Evolutionary conservation across 2,888 invertebrate species (phyloP), one percentile per base, ranked within the genome.

Genomic region (Plagodis pulveraria): DNA sequence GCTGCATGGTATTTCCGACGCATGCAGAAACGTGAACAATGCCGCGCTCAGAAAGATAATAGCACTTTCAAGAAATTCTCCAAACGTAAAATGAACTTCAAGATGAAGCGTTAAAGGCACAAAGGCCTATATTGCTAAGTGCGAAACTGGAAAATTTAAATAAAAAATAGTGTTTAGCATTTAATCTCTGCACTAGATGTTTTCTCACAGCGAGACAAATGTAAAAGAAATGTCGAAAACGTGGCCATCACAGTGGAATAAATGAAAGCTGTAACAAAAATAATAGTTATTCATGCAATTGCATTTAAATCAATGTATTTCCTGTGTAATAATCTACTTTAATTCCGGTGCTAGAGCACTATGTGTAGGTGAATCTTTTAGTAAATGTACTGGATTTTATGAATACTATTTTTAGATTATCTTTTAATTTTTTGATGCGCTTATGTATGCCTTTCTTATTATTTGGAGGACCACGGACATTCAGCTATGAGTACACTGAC

Each of bases 1-100:
- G 89, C 91, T 0, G 83, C 84, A 1, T 93, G 93, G 93, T 93
- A 93, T 68, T 93, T 93, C 65, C 81, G 87, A 12, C 86, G 92
- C 34, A 89, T 93, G 92, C 84, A 86, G 52, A 83, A 83, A 58
- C 82, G 93, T 6, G 92, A 93, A 56, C 90, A 91, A 56, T 89
- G 90, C 57, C 86, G 92, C 48, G 77, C 83, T 5, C 88, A 89
- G 58, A 78, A 78, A 11, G 84, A 87, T 55, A 91, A 89, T 63
- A 83, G 78, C 63, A 89, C 85, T 10, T 73, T 82, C 62, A 86
- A 78, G 58, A 89, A 86, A 63, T 63, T 78, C 45, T 72, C 77
- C 5, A 90, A 88, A 67, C 81, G 76, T 4, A 84, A 81, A 58
- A 83, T 86, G 84, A 89, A 89, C 71, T 86, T 80, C 62, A 91